Conservation (phyloP, 2,113 vertebrate genomes). For the Rhagologus leucostigma region DNA sequence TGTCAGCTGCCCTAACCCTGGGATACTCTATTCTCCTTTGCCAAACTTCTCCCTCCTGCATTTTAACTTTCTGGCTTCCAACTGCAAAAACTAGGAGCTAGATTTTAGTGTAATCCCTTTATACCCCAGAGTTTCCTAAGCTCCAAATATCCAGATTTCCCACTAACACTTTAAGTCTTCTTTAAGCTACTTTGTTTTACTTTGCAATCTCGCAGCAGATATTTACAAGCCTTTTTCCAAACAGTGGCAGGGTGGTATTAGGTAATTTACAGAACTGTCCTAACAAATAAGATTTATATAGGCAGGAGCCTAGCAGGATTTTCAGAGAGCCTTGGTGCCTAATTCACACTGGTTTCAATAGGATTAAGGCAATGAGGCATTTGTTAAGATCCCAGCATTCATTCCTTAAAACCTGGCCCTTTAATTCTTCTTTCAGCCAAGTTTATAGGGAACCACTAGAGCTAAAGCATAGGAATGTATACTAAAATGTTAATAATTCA, state of each 20-base stretch:
- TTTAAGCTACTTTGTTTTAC: slow-evolving; percentile 36
- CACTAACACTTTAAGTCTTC: not conserved
- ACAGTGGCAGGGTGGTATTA: not conserved
- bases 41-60: not conserved
- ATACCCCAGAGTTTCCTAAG: slow-evolving; percentile 1
- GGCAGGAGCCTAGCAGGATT: not conserved
- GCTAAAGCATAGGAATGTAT: not conserved
- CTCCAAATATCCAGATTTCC: not conserved
- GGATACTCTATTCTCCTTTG: not conserved
- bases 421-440: slow-evolving; percentile 7
- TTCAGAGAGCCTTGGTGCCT: not conserved
- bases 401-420: not conserved
- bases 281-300: slow-evolving; percentile 29
- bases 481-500: not conserved
- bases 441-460: not conserved
- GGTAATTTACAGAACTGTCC: slow-evolving; percentile 11
- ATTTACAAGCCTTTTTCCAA: slow-evolving; percentile 5
- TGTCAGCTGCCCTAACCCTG: not conserved
- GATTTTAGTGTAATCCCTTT: slow-evolving; percentile 30
- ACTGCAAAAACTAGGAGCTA: not conserved
- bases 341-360: not conserved
- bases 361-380: slow-evolving; percentile 16
- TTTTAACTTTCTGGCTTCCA: not conserved
- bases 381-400: not conserved
- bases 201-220: not conserved